phyloP scores from a whole-genome alignment of 2,113 vertebrate genomes.

The Coracopsis vasa region DNA sequence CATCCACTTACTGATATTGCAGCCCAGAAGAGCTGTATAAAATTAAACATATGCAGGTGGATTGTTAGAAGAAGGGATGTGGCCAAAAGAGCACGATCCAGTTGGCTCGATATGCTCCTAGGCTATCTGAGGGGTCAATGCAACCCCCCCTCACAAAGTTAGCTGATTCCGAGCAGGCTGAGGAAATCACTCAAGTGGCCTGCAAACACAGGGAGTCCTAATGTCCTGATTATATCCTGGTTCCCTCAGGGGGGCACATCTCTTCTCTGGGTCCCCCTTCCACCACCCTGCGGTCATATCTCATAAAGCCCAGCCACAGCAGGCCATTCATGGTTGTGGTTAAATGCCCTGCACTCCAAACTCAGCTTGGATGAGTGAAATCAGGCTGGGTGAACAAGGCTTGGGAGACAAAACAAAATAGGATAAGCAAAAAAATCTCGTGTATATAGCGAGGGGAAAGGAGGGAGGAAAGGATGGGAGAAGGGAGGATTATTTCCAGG shows the following conservation, averaged over 20 bases:
- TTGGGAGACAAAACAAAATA: not conserved
- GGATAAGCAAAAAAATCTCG: not conserved
- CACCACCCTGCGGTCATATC: not conserved
- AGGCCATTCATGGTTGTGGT: not conserved
- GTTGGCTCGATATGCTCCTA: rapidly evolving
- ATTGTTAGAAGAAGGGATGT: not conserved
- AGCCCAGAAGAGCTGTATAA: not conserved
- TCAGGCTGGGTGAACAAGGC: not conserved
- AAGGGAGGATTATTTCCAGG: not conserved
- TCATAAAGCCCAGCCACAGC: not conserved
- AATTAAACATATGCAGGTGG: not conserved
- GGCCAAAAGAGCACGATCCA: not conserved
- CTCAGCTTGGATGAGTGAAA: not conserved
- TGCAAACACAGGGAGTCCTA: not conserved
- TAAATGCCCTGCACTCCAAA: rapidly evolving
- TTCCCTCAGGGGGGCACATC: rapidly evolving
- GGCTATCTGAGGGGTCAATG: not conserved
- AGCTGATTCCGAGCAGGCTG: not conserved
- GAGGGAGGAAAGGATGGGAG: not conserved
- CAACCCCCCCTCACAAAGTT: not conserved
- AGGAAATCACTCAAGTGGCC: rapidly evolving
- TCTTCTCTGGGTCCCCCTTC: not conserved
- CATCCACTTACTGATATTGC: not conserved
- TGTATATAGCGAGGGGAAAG: not conserved
- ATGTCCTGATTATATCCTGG: not conserved